phyloP scores from a whole-genome alignment of 1,140 invertebrate genomes.

The Prorops nasuta region DNA sequence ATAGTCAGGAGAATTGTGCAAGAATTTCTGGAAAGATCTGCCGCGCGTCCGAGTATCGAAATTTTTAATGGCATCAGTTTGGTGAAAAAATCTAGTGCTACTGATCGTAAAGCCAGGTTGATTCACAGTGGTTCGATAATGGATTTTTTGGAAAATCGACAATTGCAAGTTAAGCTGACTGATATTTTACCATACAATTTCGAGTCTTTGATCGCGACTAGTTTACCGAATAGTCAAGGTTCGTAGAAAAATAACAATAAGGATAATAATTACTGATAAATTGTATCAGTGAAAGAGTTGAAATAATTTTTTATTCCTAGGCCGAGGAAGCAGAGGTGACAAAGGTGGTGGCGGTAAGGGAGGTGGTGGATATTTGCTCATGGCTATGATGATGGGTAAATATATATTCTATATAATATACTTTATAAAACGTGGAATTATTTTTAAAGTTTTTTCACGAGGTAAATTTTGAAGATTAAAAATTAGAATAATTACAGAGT shows the following conservation, averaged over 20 bases:
- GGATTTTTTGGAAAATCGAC: slow-evolving; percentile 67
- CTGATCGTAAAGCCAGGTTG: slow-evolving; percentile 56
- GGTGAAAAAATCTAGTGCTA: slow-evolving; percentile 45
- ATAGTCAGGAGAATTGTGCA: slow-evolving; percentile 54
- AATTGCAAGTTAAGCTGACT: slow-evolving; percentile 68
- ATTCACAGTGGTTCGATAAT: slow-evolving; percentile 60
- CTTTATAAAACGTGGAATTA: too few species aligned
- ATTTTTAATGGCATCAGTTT: slow-evolving; percentile 65
- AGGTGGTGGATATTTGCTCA: slow-evolving; percentile 57
- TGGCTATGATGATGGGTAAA: slow-evolving; percentile 73
- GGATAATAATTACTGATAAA: neutral
- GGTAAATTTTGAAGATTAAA: too few species aligned
- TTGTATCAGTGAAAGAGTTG: neutral
- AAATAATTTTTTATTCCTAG: neutral
- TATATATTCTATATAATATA: neutral
- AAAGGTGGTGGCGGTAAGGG: slow-evolving; percentile 39
- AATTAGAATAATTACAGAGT: too few species aligned
- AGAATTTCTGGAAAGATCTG: slow-evolving; percentile 47
- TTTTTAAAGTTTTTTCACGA: too few species aligned
- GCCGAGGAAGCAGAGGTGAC: slow-evolving; percentile 14
- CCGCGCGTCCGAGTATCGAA: slow-evolving; percentile 50
- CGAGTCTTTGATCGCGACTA: slow-evolving; percentile 36
- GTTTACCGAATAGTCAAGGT: slow-evolving; percentile 34
- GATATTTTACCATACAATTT: slow-evolving; percentile 56
- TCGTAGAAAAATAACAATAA: slow-evolving; percentile 2